Percentiles rank a stretch among this genome's conserved stretches.
Conservation (phyloP, 64 coral and sea anemone genomes). For the Montipora sp. region DNA sequence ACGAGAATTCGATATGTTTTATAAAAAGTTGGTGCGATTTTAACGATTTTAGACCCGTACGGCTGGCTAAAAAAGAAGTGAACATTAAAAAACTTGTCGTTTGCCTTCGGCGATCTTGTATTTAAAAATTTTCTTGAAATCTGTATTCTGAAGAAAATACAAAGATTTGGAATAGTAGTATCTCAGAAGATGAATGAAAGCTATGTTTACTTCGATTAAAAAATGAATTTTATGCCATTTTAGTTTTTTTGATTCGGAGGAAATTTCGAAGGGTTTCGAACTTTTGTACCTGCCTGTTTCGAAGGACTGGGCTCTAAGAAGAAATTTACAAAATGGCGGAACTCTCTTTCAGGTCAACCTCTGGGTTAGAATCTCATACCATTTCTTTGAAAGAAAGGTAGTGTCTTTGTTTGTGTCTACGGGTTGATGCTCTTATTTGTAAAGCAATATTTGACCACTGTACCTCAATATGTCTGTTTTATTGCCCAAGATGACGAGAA, state of each 20-base stretch:
- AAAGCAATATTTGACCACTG: background rate
- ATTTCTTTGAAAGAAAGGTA: conserved; percentile 68
- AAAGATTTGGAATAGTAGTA: background rate
- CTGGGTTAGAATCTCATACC: conserved; percentile 68
- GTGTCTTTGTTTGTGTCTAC: background rate
- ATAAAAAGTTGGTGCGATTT: background rate
- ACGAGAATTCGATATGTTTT: conserved; percentile 4
- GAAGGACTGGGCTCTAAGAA: conserved; percentile 35
- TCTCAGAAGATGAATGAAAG: background rate
- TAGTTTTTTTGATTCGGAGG: too few relatives aligned
- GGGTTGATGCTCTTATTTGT: background rate
- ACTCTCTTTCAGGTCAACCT: conserved; percentile 57
- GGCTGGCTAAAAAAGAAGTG: background rate
- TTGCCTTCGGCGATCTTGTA: background rate
- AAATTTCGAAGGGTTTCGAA: background rate
- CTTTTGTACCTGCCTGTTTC: background rate
- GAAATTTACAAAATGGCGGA: conserved; percentile 75
- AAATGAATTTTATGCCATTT: background rate
- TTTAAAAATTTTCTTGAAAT: background rate
- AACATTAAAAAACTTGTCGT: background rate
- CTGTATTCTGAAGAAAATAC: too few relatives aligned
- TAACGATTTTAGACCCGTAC: too few relatives aligned
- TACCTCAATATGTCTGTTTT: background rate
- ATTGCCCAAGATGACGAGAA: background rate
- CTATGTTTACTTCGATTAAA: background rate